Percentiles rank a stretch among this genome's conserved stretches.
These are phyloP conservation scores for Polyodon spathula DNA, from an alignment of 2,113 vertebrate species.

Conservation along the genomic window DNA sequence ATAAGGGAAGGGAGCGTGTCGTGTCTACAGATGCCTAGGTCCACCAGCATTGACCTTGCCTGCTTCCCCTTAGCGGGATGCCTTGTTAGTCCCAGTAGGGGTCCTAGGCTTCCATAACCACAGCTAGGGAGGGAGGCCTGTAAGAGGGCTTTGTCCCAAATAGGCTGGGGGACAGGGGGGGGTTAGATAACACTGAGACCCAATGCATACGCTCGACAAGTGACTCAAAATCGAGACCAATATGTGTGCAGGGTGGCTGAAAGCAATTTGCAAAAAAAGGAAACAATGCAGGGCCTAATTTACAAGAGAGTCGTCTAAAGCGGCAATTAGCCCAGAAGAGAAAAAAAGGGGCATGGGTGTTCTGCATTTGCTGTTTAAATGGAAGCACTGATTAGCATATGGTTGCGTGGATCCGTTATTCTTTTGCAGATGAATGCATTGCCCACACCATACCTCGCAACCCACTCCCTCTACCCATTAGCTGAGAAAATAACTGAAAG, in stretches of 20 bases:
- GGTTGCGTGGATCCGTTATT: conserved; percentile 45
- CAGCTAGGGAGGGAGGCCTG: conserved; percentile 25
- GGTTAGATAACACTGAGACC: conserved; percentile 29
- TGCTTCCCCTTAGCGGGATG: conserved; percentile 23
- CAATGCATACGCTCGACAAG: conserved; percentile 21
- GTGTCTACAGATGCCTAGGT: conserved; percentile 20
- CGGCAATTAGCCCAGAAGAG: conserved; percentile 50
- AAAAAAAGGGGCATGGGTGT: conserved; percentile 25
- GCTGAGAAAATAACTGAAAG: conserved; percentile 33
- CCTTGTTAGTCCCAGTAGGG: conserved; percentile 38
- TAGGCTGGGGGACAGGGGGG: conserved; percentile 19
- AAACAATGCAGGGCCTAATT: conserved; percentile 60
- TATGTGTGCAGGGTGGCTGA: conserved; percentile 32
- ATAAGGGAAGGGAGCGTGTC: conserved; percentile 27
- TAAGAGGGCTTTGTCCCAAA: conserved; percentile 27
- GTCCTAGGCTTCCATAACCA: conserved; percentile 28
- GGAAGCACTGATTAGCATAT: conserved; percentile 56
- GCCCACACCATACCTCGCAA: conserved; percentile 16
- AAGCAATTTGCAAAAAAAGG: conserved; percentile 27
- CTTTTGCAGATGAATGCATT: conserved; percentile 46
- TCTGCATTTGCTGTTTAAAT: conserved; percentile 57
- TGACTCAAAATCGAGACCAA: conserved; percentile 24
- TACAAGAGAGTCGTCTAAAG: conserved; percentile 45
- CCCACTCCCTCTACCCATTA: conserved; percentile 24
- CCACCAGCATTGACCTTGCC: conserved; percentile 35